Base-by-base conservation (phyloP, 2,113 vertebrate species). In the Amphiprion percula region DNA sequence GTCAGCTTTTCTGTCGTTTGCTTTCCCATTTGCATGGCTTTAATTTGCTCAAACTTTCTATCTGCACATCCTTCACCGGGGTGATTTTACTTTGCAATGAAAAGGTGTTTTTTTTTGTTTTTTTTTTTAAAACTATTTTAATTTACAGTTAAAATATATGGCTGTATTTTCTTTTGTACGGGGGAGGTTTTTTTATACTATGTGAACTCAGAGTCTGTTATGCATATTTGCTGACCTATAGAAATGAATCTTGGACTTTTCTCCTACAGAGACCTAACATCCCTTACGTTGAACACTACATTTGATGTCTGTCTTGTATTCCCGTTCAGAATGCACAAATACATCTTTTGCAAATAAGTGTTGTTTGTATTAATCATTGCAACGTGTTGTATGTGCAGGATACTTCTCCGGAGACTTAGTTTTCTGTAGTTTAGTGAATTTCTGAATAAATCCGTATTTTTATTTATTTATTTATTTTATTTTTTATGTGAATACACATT, bases 1-100 rank as follows among this genome's bases (percentile, higher is more conserved):
- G 68, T 80, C 72, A 62, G 19, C 44, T 24, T 59, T 81, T 79
- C 11, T 82, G 41, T 82, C 58, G 5, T 68, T 82, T 72, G 46
- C 59, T 70, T 80, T 79, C 28, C 77, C 50, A 68, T 89, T 87
- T 93, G 93, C 93, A 93, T 94, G 93, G 88, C 90, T 94, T 94
- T 92, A 84, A 88, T 74, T 92, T 92, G 67, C 70, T 88, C 64
- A 28, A 2, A 53, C 75, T 77, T 81, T 84, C 84, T 88, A 90
- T 91, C 90, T 87, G 81, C 85, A 93, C 78, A 90, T 87, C 65
- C 74, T 80, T 84, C 77, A 85, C 62, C 71, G 61, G 84, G 87
- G 82, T 50, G 55, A 80, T 82, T 80, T 86, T 84, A 77, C 56
- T 69, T 88, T 87, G 66, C 68, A 77, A 68, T 17, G 39, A 80